Evolutionary conservation across 2,888 invertebrate species (phyloP), one percentile per base, ranked within the genome.

Genomic region (Apoda limacodes): DNA sequence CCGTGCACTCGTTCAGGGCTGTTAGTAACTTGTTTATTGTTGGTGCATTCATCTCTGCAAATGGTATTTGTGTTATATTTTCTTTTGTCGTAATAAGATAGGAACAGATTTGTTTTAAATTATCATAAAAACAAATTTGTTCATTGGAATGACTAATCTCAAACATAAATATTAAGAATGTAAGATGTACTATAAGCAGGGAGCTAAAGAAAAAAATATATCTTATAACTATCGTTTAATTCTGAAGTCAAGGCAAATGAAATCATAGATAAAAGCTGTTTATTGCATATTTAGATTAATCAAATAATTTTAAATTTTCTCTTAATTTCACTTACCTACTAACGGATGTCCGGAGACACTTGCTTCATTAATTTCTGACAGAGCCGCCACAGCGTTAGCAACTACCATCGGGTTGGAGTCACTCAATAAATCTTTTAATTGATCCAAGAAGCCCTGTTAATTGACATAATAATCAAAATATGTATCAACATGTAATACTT

Each of bases 361-460:
- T 2, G 96, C 93, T 71, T 99, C 98, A 60, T 98, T 95, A 53
- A 99, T 99, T 76, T 99, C 99, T 0, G 97, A 95, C 7, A 99
- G 83, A 0, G 99, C 98, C 1, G 99, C 99, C 1, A 99, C 98
- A 1, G 98, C 98, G 74, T 99, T 99, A 1, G 99, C 99, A 1
- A 99, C 99, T 19, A 98, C 99, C 99, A 99, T 99, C 1, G 99
- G 99, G 78, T 99, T 99, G 1, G 98, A 98, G 72, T 99, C 99
- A 26, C 98, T 98, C 21, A 99, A 80, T 29, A 99, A 82, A 70
- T 99, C 99, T 64, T 96, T 95, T 13, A 99, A 75, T 55, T 98
- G 94, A 64, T 99, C 98, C 43, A 99, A 82, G 69, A 99, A 99
- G 15, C 98, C 98, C 84, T 99, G 92, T 49, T 92, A 92, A 34